Conservation (phyloP, 1,140 invertebrate genomes). For the Hyles euphorbiae region DNA sequence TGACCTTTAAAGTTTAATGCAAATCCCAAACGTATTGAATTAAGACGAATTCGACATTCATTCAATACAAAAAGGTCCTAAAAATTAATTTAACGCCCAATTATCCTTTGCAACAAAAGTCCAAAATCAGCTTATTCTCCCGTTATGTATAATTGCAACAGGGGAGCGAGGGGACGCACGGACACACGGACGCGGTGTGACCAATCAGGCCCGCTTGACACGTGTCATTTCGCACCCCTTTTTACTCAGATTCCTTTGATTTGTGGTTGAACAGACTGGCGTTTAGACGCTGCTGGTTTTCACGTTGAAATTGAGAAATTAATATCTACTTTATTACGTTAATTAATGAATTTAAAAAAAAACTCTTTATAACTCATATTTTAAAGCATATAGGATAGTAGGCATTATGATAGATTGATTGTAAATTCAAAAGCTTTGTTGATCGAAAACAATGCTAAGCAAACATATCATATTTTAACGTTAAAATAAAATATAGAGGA, state of each 20-base stretch:
- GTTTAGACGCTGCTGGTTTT: slow-evolving; percentile 7
- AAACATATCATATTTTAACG: neutral
- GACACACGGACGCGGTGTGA: slow-evolving; percentile 33
- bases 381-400: too few relatives aligned
- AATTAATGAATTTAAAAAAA: too few relatives aligned
- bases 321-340: too few relatives aligned
- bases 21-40: too few relatives aligned
- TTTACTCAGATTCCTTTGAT: slow-evolving; percentile 58
- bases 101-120: slow-evolving; percentile 2
- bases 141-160: slow-evolving; percentile 38
- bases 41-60: neutral
- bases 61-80: neutral
- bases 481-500: too few relatives aligned
- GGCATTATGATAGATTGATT: too few relatives aligned
- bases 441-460: too few relatives aligned
- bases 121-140: slow-evolving; percentile 52
- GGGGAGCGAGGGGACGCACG: slow-evolving; percentile 16
- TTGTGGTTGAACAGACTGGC: slow-evolving; percentile 33
- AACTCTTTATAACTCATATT: too few relatives aligned
- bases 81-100: neutral
- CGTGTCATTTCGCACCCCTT: slow-evolving; percentile 69
- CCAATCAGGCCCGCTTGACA: slow-evolving; percentile 57
- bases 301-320: too few relatives aligned
- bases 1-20: too few relatives aligned
- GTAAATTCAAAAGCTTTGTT: too few relatives aligned